phyloP scores from a whole-genome alignment of 2,888 invertebrate species.

The Ectemnius cavifrons region DNA sequence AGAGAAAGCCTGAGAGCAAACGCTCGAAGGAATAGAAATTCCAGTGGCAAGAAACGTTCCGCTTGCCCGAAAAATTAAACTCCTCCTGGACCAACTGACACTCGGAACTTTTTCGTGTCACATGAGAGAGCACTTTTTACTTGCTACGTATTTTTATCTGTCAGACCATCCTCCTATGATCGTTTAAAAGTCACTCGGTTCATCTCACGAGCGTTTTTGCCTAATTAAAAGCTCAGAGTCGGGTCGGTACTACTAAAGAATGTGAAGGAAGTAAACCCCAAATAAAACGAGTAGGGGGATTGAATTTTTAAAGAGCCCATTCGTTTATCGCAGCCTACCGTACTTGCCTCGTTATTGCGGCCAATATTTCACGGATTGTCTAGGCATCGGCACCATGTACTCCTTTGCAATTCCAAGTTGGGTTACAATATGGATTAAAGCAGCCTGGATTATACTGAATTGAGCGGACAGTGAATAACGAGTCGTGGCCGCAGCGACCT shows the following conservation, averaged over 20 bases:
- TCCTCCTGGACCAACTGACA: no score
- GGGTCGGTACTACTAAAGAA: no score
- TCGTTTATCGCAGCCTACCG: conserved; percentile 21
- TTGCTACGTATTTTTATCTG: no score
- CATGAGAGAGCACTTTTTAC: no score
- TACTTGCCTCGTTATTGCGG: conserved; percentile 22
- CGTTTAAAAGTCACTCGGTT: no score
- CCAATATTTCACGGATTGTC: conserved; percentile 36
- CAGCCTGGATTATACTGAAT: conserved; percentile 24
- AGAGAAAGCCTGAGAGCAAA: conserved; percentile 18
- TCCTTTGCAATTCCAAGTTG: conserved; percentile 42
- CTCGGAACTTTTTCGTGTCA: no score
- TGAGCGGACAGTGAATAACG: conserved; percentile 35
- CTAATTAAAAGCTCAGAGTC: no score
- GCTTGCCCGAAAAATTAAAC: no score
- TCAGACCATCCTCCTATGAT: no score
- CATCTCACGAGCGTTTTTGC: no score
- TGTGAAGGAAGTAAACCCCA: no score
- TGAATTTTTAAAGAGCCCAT: conserved; percentile 24
- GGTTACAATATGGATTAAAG: conserved; percentile 27
- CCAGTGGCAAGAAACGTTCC: conserved; percentile 18
- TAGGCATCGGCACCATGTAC: conserved; percentile 28
- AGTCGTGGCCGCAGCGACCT: conserved; percentile 5
- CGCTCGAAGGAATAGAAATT: conserved; percentile 40
- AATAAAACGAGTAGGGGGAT: no score